These are phyloP conservation scores for Schizotus pectinicornis DNA, from an alignment of 2,888 invertebrate species.

Conservation along the genomic window DNA sequence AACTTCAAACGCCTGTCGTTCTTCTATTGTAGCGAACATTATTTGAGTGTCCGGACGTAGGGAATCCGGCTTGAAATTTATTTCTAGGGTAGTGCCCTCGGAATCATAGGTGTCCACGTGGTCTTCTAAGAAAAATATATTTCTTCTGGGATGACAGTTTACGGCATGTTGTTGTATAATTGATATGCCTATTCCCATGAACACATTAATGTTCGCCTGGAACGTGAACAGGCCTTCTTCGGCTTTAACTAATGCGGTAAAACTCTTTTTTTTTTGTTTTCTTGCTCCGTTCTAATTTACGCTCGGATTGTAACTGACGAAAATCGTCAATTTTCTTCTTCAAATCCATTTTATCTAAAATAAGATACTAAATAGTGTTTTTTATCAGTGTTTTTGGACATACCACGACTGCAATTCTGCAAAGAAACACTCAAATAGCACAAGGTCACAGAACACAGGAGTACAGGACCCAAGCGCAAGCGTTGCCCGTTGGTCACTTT, in stretches of 20 bases:
- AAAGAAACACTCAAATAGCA: background rate
- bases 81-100: conserved; percentile 1
- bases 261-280: background rate
- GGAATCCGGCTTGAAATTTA: conserved; percentile 1
- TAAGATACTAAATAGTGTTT: conserved; percentile 8
- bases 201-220: conserved; percentile 1
- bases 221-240: background rate
- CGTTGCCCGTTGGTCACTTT: background rate
- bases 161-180: conserved; percentile 1
- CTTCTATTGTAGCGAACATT: background rate
- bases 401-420: conserved; percentile 2
- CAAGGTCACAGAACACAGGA: conserved; percentile 3
- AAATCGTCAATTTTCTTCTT: conserved; percentile 10
- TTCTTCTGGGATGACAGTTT: conserved; percentile 6
- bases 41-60: conserved; percentile 1
- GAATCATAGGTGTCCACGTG: conserved; percentile 6
- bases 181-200: conserved; percentile 1
- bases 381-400: conserved; percentile 1
- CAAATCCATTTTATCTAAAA: conserved; percentile 9
- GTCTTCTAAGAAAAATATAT: background rate
- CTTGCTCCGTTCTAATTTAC: conserved; percentile 1
- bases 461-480: background rate
- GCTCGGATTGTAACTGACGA: conserved; percentile 1
- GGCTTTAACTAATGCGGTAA: conserved; percentile 1
- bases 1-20: conserved; percentile 1